Evolutionary conservation across 2,797 vertebrate genomes (phyloP), one percentile per base, ranked within the genome.

Genomic region (Aphelocoma californica): DNA sequence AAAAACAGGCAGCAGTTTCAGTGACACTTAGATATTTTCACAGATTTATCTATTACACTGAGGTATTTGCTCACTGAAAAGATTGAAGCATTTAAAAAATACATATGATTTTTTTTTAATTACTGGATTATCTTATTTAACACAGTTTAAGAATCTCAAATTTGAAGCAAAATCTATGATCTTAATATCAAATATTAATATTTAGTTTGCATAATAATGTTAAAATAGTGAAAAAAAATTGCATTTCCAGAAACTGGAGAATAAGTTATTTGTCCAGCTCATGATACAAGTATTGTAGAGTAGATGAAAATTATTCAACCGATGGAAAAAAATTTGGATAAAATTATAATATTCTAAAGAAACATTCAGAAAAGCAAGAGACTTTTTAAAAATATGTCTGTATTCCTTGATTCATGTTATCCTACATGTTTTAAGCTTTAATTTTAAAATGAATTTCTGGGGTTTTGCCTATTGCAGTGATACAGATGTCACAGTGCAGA

Each of bases 401-500:
- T 45, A 34, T 81, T 69, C n/a, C 21, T 72, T 31, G 57, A 14
- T 50, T 85, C 14, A 12, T 72, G 28, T 7, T 69, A 18, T 54
- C 83, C 34, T 47, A 10, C 15, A 0, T n/a, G 53, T 65, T 71
- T 72, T 72, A 88, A 66, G 54, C 32, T 85, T 74, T 44, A 7
- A 36, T 54, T 83, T 86, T 12, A 8, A 50, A 81, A 69, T 32
- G 2, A 69, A 25, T 90, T 72, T 81, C 45, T 66, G 80, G 6
- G 7, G 0, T 38, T 83, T 79, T 71, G 47, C 44, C 65, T 18
- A 0, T 18, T 71, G 70, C 31, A 44, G 69, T 88, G 93, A 95
- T 96, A 96, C 88, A 94, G 95, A 95, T 95, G 90, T 96, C 94
- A 95, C 38, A 12, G 80, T 25, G 88, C 82, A 93, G 88, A 67